Evolutionary conservation across 2,113 vertebrate species (phyloP).

Genomic region (Corydoras sp.): DNA sequence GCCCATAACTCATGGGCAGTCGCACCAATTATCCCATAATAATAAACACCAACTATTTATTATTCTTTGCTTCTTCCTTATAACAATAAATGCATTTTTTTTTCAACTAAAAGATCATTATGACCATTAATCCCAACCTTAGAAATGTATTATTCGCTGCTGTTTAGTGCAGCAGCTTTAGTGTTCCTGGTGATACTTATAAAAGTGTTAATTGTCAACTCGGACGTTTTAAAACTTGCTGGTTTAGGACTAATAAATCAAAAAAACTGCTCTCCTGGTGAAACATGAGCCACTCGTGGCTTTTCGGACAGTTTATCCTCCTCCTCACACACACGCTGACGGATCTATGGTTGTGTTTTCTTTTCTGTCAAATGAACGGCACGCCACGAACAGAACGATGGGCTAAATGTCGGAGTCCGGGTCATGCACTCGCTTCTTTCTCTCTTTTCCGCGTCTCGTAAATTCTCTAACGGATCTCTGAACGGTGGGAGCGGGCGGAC

Average conservation of each 20-base stretch:
- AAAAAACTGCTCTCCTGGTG: constrained; percentile 30
- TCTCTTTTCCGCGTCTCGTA: constrained; percentile 42
- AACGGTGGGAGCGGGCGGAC: constrained; percentile 7
- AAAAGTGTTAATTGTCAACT: constrained; percentile 41
- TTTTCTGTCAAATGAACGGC: constrained; percentile 59
- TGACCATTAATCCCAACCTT: too few species aligned
- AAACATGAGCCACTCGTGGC: constrained; percentile 36
- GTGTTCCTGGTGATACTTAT: constrained; percentile 20
- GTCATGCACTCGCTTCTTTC: constrained; percentile 63
- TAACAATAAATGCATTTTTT: background rate
- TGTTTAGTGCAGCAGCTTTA: constrained; percentile 24
- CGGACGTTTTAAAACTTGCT: constrained; percentile 53
- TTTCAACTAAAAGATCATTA: too few species aligned
- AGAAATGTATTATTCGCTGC: background rate
- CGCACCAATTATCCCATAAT: too few species aligned
- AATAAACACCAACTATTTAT: too few species aligned
- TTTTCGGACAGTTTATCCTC: constrained; percentile 48
- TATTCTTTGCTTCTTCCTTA: background rate
- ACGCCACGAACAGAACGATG: constrained; percentile 64
- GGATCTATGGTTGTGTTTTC: constrained; percentile 57
- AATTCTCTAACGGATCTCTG: constrained; percentile 46
- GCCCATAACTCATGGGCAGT: too few species aligned
- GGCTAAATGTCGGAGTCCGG: constrained; percentile 62
- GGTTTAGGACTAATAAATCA: constrained; percentile 51
- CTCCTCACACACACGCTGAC: constrained; percentile 51